A percentile compares a stretch with the other conserved stretches of the same genome.
phyloP scores from a whole-genome alignment of 2,888 invertebrate species.

The Atrina japonica region DNA sequence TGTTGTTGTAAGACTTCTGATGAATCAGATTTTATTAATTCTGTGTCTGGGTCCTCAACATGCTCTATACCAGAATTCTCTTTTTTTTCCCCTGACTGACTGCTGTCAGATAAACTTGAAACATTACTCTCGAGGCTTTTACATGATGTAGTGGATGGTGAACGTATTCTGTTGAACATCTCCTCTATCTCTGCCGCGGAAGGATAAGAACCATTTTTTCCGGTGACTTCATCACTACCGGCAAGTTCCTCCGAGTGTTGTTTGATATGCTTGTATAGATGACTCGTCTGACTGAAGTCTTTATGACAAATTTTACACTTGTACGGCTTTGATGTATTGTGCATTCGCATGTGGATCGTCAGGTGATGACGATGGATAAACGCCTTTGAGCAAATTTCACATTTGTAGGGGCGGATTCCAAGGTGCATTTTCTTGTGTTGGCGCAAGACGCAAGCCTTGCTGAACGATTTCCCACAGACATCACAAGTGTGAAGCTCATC shows the following conservation, averaged over 20 bases:
- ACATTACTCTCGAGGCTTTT: slow-evolving; percentile 2
- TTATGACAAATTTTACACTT: slow-evolving; percentile 50
- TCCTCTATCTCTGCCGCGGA: slow-evolving; percentile 22
- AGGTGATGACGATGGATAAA: slow-evolving; percentile 63
- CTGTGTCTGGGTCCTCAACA: too few species aligned
- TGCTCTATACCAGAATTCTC: too few species aligned
- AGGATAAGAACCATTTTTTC: slow-evolving; percentile 11
- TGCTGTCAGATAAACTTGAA: too few species aligned
- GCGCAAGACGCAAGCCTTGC: slow-evolving; percentile 61
- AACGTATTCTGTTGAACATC: slow-evolving; percentile 17
- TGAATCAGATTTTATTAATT: too few species aligned
- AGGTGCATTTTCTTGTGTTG: slow-evolving; percentile 62
- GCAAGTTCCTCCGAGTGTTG: slow-evolving; percentile 46
- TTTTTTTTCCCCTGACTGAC: too few species aligned
- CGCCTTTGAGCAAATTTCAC: slow-evolving; percentile 54
- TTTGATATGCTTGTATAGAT: slow-evolving; percentile 55
- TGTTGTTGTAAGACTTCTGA: too few species aligned
- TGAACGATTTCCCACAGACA: slow-evolving; percentile 58
- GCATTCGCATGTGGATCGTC: slow-evolving; percentile 58
- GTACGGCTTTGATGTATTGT: slow-evolving; percentile 47
- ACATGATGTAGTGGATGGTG: slow-evolving; percentile 9
- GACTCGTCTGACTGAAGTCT: slow-evolving; percentile 57
- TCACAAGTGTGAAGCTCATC: slow-evolving; percentile 57
- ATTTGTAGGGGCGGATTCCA: slow-evolving; percentile 58
- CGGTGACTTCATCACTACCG: not conserved